Evolutionary conservation across 2,113 vertebrate genomes (phyloP), one percentile per base, ranked within the genome.

Genomic region (Trematocara marginatum): DNA sequence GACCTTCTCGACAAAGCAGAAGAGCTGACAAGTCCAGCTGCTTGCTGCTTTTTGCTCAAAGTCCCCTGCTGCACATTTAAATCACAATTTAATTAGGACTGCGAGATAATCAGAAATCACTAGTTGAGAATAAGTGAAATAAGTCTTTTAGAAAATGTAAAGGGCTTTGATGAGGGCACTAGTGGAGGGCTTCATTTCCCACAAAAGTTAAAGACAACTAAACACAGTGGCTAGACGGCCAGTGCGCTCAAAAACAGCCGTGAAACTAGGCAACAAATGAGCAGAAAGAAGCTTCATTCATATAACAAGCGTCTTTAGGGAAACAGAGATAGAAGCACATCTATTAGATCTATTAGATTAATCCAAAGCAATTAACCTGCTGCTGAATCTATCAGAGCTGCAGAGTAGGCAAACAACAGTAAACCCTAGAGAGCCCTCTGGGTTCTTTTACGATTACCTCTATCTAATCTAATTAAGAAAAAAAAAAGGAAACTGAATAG

Each of bases 361-460:
- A 80, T 92, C 57, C 49, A 79, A 87, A 80, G 78, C 81, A 92
- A 92, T 91, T 83, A 92, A 90, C 88, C 92, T 91, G 82, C 83
- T 89, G 81, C 83, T 84, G 74, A 88, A 90, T 88, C 79, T 82
- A 83, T 89, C 69, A 93, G 89, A 81, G 82, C 78, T 42, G 49
- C 81, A 56, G 83, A 88, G 81, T 3, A 42, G 86, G 64, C 51
- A 90, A 88, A 86, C 87, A 88, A 79, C 20, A 4, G 40, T 53
- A 31, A 80, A 84, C 83, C 88, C 83, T 35, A 9, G 80, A 82
- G 79, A 86, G 64, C 23, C 12, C 45, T 42, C 16, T 23, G 49
- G 83, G 69, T 64, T 78, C 57, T 49, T 78, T 31, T 45, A 71
- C 52, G 52, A 91, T 88, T 90, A 88, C 57, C 3, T 86, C 26